Evolutionary conservation across 2,888 invertebrate species (phyloP).

Genomic region (Rosalia funebris): DNA sequence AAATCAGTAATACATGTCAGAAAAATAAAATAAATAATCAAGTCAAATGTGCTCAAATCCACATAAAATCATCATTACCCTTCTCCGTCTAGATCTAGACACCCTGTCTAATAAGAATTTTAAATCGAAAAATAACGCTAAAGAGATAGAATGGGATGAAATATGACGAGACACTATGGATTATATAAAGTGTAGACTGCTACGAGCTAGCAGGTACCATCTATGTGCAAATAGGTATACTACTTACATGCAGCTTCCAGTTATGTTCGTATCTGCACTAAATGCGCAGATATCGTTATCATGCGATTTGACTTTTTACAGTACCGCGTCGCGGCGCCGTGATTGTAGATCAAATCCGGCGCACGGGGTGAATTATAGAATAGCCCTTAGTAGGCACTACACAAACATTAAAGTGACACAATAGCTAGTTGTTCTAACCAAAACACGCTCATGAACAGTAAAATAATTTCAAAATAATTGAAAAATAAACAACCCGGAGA

Average conservation of each 20-base stretch:
- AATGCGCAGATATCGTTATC: neutral
- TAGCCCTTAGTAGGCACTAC: conserved; percentile 17
- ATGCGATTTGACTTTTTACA: neutral
- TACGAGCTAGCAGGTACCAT: no score
- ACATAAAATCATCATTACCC: no score
- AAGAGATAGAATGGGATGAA: no score
- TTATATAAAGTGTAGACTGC: no score
- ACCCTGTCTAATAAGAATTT: no score
- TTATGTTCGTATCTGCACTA: neutral
- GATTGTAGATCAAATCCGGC: conserved; percentile 4
- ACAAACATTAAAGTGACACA: conserved; percentile 22
- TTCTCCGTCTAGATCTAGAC: no score
- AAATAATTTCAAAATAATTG: conserved; percentile 1
- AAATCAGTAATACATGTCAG: no score
- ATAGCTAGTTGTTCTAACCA: conserved; percentile 18
- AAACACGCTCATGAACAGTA: conserved; percentile 5
- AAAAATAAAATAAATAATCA: no score
- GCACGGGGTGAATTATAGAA: conserved; percentile 21
- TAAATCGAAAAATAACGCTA: no score
- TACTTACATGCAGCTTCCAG: neutral
- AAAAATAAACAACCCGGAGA: no score
- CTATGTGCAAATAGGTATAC: neutral
- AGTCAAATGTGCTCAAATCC: no score
- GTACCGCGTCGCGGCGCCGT: neutral
- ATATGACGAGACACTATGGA: no score